A percentile compares a stretch with the other conserved stretches of the same genome.
These are phyloP conservation scores for Pao palembangensis DNA, from an alignment of 2,113 vertebrate genomes.

Conservation along the genomic window DNA sequence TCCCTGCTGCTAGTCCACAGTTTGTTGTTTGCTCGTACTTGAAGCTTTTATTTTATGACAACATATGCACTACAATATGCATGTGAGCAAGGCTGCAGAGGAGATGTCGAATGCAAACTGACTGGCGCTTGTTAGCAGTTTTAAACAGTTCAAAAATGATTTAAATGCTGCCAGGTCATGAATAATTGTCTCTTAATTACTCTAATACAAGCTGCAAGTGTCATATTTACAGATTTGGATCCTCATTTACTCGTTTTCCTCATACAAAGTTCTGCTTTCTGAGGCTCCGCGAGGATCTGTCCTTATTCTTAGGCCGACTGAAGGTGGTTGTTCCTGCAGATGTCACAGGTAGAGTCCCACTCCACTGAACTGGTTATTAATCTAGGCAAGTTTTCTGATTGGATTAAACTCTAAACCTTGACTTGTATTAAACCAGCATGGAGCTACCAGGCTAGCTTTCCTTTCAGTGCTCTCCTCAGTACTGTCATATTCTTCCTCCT, in stretches of 20 bases:
- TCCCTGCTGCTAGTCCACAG: conserved; percentile 39
- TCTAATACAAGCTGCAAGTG: too few relatives aligned
- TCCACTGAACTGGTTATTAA: background rate
- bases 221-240: too few relatives aligned
- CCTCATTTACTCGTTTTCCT: too few relatives aligned
- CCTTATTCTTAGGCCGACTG: too few relatives aligned
- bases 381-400: conserved; percentile 11
- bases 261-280: background rate
- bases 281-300: background rate
- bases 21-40: conserved; percentile 23
- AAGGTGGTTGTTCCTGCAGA: background rate
- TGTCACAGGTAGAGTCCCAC: conserved; percentile 5
- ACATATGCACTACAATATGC: too few relatives aligned
- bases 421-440: conserved; percentile 6
- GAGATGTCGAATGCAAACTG: too few relatives aligned
- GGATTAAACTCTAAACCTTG: conserved; percentile 26
- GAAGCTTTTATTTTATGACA: too few relatives aligned
- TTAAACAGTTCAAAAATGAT: too few relatives aligned
- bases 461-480: conserved; percentile 5
- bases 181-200: too few relatives aligned
- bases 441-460: conserved; percentile 9
- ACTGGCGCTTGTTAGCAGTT: too few relatives aligned
- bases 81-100: too few relatives aligned
- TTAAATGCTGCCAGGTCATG: too few relatives aligned
- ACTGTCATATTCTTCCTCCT: conserved; percentile 14